Evolutionary conservation across 2,797 vertebrate species (phyloP).

Genomic region (Enteromius treurensis): DNA sequence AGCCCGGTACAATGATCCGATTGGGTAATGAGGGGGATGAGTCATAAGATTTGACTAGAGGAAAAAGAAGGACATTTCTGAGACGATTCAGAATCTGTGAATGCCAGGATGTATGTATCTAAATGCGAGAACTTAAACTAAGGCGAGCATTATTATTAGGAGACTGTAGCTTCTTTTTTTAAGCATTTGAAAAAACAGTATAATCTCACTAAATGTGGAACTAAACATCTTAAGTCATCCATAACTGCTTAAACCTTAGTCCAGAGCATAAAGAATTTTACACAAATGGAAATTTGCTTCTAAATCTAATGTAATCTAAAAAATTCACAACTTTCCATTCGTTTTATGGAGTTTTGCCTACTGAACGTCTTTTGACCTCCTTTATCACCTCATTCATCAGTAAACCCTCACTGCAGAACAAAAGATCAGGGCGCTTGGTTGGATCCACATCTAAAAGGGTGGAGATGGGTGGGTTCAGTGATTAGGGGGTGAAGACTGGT

Average conservation of each 20-base stretch:
- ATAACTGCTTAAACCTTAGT: background rate
- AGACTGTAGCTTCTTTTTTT: background rate
- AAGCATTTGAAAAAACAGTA: background rate
- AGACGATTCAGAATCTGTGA: background rate
- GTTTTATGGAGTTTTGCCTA: background rate
- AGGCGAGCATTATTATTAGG: background rate
- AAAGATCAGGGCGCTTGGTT: too few relatives aligned
- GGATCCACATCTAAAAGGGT: too few relatives aligned
- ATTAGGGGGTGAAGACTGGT: too few relatives aligned
- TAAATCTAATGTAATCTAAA: background rate
- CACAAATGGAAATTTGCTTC: background rate
- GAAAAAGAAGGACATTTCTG: background rate
- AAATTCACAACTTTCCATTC: background rate
- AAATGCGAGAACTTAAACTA: background rate
- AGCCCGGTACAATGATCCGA: slow-evolving; percentile 5
- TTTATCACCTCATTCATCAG: background rate
- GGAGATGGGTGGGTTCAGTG: too few relatives aligned
- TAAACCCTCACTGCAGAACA: too few relatives aligned
- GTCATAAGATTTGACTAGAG: slow-evolving; percentile 20
- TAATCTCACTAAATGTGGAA: background rate
- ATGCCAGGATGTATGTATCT: background rate
- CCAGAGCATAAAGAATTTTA: background rate
- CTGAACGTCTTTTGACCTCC: background rate
- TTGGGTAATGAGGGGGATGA: slow-evolving; percentile 16
- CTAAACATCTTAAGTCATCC: background rate